These are phyloP conservation scores for Pelodytes ibericus DNA, from an alignment of 2,797 vertebrate genomes.

Conservation along the genomic window DNA sequence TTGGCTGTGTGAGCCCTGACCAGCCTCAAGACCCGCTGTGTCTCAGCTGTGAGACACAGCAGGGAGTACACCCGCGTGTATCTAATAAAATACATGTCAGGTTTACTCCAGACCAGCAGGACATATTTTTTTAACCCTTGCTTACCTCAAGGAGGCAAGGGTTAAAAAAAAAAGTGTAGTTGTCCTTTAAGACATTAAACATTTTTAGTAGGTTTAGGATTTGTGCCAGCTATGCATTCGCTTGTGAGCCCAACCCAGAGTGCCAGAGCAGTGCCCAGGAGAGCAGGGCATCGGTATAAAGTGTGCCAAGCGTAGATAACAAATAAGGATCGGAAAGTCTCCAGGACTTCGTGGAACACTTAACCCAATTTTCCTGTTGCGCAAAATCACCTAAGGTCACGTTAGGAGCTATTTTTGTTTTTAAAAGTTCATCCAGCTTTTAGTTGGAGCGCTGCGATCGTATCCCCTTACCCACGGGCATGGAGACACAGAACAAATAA, in stretches of 20 bases:
- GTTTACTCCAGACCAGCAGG: too few relatives aligned
- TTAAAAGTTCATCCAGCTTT: constrained; percentile 40
- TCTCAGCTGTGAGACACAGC: too few relatives aligned
- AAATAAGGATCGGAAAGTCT: constrained; percentile 19
- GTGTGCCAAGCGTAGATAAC: constrained; percentile 11
- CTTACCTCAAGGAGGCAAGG: too few relatives aligned
- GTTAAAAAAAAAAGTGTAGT: too few relatives aligned
- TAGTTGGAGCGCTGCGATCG: neutral
- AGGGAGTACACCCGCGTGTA: too few relatives aligned
- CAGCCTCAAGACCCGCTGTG: too few relatives aligned
- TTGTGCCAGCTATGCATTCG: too few relatives aligned
- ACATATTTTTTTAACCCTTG: too few relatives aligned
- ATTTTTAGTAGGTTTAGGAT: too few relatives aligned
- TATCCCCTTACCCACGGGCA: constrained; percentile 31
- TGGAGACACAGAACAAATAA: constrained; percentile 31
- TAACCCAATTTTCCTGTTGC: constrained; percentile 31
- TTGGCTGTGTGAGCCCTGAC: too few relatives aligned
- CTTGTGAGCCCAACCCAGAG: neutral
- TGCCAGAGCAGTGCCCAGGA: neutral
- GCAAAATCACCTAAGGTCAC: constrained; percentile 24
- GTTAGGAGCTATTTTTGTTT: constrained; percentile 34
- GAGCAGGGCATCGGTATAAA: neutral
- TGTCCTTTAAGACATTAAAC: too few relatives aligned
- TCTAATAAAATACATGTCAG: too few relatives aligned
- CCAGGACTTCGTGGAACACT: constrained; percentile 22